Percentiles rank a stretch among this genome's conserved stretches.
phyloP scores from a whole-genome alignment of 2,113 vertebrate species.

The Lampris megalopsis region DNA sequence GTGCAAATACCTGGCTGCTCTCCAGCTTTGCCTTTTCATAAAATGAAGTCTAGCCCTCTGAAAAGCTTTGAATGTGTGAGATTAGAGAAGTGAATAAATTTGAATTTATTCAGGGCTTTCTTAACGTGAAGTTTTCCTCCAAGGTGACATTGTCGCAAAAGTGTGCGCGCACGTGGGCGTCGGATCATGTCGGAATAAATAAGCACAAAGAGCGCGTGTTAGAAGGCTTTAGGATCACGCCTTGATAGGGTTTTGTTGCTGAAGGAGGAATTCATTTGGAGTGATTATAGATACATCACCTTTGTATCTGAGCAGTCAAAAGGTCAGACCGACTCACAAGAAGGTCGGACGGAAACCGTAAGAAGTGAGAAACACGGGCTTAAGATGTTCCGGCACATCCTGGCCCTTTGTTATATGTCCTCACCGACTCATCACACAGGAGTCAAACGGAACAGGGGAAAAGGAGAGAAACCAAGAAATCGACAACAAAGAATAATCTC shows the following conservation, averaged over 20 bases:
- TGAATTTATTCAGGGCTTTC: slow-evolving; percentile 13
- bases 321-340: slow-evolving; percentile 31
- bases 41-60: slow-evolving; percentile 17
- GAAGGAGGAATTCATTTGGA: slow-evolving; percentile 29
- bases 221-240: slow-evolving; percentile 3
- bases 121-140: slow-evolving; percentile 2
- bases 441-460: slow-evolving; percentile 51
- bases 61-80: slow-evolving; percentile 36
- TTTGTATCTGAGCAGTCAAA: slow-evolving; percentile 33
- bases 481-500: slow-evolving; percentile 43
- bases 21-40: slow-evolving; percentile 30
- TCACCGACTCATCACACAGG: slow-evolving; percentile 26
- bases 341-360: slow-evolving; percentile 39
- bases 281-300: slow-evolving; percentile 21
- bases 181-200: not conserved
- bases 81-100: not conserved
- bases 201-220: not conserved
- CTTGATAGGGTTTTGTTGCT: not conserved
- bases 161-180: too few relatives aligned
- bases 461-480: slow-evolving; percentile 25
- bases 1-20: slow-evolving; percentile 14
- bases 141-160: slow-evolving; percentile 10
- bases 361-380: slow-evolving; percentile 27
- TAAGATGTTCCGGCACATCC: slow-evolving; percentile 10
- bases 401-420: slow-evolving; percentile 35